A percentile compares a stretch with the other conserved stretches of the same genome.
Evolutionary conservation across 2,113 vertebrate species (phyloP).

Genomic region (Saguinus imperator): DNA sequence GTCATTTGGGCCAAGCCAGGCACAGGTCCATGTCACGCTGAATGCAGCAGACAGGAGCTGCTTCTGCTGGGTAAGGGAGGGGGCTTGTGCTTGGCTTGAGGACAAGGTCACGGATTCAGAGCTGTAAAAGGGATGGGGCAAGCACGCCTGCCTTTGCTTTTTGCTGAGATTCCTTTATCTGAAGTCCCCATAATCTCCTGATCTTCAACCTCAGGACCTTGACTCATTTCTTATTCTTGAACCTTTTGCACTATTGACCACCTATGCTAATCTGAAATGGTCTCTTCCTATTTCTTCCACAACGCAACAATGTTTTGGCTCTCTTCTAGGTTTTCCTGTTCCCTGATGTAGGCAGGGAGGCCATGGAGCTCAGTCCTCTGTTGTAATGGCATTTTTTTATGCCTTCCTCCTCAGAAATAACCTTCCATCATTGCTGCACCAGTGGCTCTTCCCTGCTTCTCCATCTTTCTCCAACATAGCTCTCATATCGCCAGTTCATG

Average conservation of each 20-base stretch:
- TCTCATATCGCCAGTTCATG: neutral
- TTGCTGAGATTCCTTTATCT: neutral
- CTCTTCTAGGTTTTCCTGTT: neutral
- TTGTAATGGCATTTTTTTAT: too few relatives aligned
- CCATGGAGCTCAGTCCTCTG: neutral
- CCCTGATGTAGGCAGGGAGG: neutral
- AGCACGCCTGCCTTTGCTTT: neutral
- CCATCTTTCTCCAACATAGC: neutral
- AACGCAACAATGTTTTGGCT: neutral
- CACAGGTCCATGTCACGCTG: neutral
- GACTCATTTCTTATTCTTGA: neutral
- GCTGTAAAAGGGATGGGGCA: neutral
- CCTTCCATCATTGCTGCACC: fast-evolving
- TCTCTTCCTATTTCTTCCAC: neutral
- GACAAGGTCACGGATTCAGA: neutral
- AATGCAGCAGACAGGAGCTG: neutral
- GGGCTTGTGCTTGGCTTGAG: neutral
- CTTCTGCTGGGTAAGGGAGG: neutral
- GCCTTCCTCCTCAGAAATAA: neutral
- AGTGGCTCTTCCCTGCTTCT: neutral
- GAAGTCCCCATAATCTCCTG: neutral
- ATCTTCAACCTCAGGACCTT: neutral
- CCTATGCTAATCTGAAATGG: neutral
- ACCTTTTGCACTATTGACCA: neutral
- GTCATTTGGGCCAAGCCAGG: neutral